Percentiles rank a stretch among this genome's conserved stretches.
Conservation (phyloP, 1,140 invertebrate species). For the Xylocopa sonorina region DNA sequence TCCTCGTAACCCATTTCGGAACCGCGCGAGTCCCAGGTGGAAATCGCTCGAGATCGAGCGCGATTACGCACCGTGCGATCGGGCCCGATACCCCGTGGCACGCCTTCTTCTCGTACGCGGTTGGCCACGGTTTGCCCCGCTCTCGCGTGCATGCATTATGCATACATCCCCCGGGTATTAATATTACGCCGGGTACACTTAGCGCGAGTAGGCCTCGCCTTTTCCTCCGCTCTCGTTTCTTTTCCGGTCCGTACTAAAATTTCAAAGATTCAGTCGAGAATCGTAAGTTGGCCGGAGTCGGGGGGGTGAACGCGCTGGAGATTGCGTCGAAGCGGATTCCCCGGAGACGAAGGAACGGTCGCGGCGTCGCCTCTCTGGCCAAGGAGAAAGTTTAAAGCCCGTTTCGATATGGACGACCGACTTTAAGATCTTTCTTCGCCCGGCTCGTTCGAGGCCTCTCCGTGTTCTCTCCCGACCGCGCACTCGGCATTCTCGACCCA, state of each 20-base stretch:
- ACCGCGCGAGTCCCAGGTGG: neutral
- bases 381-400: slow-evolving; percentile 54
- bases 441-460: neutral
- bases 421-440: slow-evolving; percentile 45
- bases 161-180: slow-evolving; percentile 27
- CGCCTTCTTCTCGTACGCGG: neutral
- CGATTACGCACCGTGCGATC: neutral
- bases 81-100: neutral
- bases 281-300: too few relatives aligned
- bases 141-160: slow-evolving; percentile 25
- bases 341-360: slow-evolving; percentile 37
- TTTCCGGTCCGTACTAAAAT: too few relatives aligned
- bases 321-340: slow-evolving; percentile 11
- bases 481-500: slow-evolving; percentile 53
- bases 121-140: neutral
- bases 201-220: neutral
- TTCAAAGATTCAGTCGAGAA: too few relatives aligned
- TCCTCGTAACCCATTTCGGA: slow-evolving; percentile 66
- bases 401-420: slow-evolving; percentile 39
- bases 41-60: slow-evolving; percentile 26
- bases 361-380: slow-evolving; percentile 20
- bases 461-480: slow-evolving; percentile 30
- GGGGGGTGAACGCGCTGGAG: slow-evolving; percentile 29
- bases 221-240: too few relatives aligned
- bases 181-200: neutral